Base-by-base conservation (phyloP, 2,113 vertebrate genomes). In the Dicrurus megarhynchus region DNA sequence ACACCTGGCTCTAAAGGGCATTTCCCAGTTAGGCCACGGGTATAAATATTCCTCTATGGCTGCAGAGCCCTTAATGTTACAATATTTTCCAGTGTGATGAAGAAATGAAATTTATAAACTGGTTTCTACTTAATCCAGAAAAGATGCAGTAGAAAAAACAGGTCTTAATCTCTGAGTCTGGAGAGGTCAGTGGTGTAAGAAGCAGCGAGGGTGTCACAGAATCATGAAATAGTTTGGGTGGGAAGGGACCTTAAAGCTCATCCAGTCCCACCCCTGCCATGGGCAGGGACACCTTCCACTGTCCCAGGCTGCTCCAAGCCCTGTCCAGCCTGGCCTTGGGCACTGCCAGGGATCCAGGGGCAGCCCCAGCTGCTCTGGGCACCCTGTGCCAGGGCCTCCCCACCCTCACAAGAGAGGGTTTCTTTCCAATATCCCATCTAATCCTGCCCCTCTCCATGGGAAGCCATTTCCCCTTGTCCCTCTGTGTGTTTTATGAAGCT, bases 141-240 rank as follows among this genome's bases (percentile, higher is more conserved):
- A 91, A 55, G 42, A 27, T 50, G 26, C 8, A 35, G 14, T 35
- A 28, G 56, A 28, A 69, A 69, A 83, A 77, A 1, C 7, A 44
- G 11, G 13, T 28, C 15, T 84, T 81, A 13, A 61, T 89, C 21
- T 49, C 49, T 0, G 1, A 19, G 3, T 50, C 16, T 11, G 68
- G 35, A 68, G 50, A 64, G 44, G 32, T 44, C 27, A 12, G 35
- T 14, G 79, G 16, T 10, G 5, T 27, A 5, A 47, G 81, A 37
- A 50, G 32, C 74, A 71, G 28, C 0, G 0, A 64, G n/a, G 8
- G 18, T 11, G 24, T 41, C 6, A 0, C 9, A 28, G 12, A 84
- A n/a, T 65, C 30, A 24, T 53, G 41, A 39, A 68, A 53, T 21
- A 10, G n/a, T 53, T 35, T 35, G 37, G 16, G 24, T 11, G n/a